phyloP scores from a whole-genome alignment of 2,113 vertebrate genomes.

The Oreochromis spilurus region DNA sequence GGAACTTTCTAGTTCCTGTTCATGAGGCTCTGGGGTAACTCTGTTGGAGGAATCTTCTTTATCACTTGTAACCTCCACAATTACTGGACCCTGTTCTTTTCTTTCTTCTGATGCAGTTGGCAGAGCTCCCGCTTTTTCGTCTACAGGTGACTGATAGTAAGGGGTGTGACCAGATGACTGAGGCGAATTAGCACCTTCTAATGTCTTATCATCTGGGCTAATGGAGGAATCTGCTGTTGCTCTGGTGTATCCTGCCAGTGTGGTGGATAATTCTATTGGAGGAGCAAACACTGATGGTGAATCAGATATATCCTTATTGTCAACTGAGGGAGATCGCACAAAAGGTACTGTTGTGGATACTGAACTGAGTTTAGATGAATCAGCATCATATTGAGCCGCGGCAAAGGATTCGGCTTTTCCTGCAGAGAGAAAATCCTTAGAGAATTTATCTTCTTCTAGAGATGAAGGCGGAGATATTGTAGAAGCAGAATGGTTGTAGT shows the following conservation, averaged over 20 bases:
- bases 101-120: constrained; percentile 63
- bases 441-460: constrained; percentile 86
- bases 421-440: constrained; percentile 55
- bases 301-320: constrained; percentile 83
- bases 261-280: constrained; percentile 75
- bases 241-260: constrained; percentile 59
- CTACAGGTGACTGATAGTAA: constrained; percentile 94
- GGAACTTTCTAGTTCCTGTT: constrained; percentile 77
- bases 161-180: constrained; percentile 96
- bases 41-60: constrained; percentile 81
- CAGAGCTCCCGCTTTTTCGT: constrained; percentile 81
- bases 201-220: constrained; percentile 89
- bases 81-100: constrained; percentile 70
- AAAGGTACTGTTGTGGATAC: constrained; percentile 74
- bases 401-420: constrained; percentile 39
- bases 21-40: constrained; percentile 83
- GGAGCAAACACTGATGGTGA: constrained; percentile 78
- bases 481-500: constrained; percentile 86
- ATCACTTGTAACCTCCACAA: constrained; percentile 84
- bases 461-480: constrained; percentile 90
- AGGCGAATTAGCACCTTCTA: constrained; percentile 86
- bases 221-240: constrained; percentile 71
- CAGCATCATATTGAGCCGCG: constrained; percentile 30
- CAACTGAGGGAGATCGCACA: constrained; percentile 84
- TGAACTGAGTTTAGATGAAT: constrained; percentile 63